Percentiles rank a stretch among this genome's conserved stretches.
phyloP scores from a whole-genome alignment of 2,797 vertebrate genomes.

The Myotis myotis region DNA sequence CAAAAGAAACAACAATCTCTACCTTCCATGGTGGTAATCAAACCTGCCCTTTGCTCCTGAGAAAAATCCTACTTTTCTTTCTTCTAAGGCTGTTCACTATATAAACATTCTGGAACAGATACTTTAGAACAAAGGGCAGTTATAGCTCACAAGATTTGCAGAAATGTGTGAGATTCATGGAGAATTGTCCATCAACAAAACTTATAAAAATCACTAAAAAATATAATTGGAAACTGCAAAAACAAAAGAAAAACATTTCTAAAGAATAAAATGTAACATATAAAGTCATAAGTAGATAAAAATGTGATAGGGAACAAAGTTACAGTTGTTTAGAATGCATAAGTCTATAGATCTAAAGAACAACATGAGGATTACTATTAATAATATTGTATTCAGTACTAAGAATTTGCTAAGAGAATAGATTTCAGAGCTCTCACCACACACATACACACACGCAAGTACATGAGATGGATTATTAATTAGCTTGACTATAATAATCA shows the following conservation, averaged over 20 bases:
- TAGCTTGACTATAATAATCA: not conserved
- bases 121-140: not conserved
- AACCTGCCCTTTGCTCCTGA: not conserved
- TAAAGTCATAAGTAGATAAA: not conserved
- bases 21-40: not conserved
- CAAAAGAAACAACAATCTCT: not conserved
- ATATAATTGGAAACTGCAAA: not conserved
- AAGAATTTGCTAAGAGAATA: not conserved
- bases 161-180: not conserved
- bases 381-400: not conserved
- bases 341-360: not conserved
- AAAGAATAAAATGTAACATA: not conserved
- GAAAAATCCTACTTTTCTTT: not conserved
- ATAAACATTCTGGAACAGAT: not conserved
- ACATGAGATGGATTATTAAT: not conserved
- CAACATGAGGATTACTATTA: not conserved
- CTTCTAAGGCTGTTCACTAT: not conserved
- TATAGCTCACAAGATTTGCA: not conserved
- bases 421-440: not conserved
- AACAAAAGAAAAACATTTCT: not conserved
- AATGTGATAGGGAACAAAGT: not conserved
- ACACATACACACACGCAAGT: not conserved
- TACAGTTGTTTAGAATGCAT: not conserved
- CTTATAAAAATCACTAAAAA: not conserved
- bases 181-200: not conserved